Evolutionary conservation across 2,888 invertebrate species (phyloP), one percentile per base, ranked within the genome.

Genomic region (Branchellion lobata): DNA sequence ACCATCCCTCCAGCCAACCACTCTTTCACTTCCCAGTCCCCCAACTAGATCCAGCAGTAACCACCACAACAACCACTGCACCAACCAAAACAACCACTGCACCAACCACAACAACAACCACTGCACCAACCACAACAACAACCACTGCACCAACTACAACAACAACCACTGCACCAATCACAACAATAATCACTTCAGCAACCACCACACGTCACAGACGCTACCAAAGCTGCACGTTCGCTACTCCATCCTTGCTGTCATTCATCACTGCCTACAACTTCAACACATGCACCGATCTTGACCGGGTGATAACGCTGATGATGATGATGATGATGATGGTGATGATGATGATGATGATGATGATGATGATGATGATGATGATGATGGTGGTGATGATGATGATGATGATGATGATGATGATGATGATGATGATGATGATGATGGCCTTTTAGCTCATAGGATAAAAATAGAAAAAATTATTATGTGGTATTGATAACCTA

Each of bases 241-340:
- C n/a, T 14, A 57, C 61, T 0, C 93, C 93, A 87, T 92, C 91
- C 83, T 87, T 93, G 65, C 90, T 91, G 5, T 91, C 91, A 72
- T 93, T 92, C 85, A 87, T 93, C 40, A 91, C 92, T 1, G 92
- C 92, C 29, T 91, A 91, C 73, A 91, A 92, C 83, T 92, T 92
- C 85, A 90, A 91, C 40, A 90, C 91, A 81, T 92, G 92, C 84
- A 93, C 93, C 0, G 93, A 93, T 85, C 88, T 93, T 80, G 93
- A 93, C 84, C 85, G 85, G 85, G 87, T 87, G n/a, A 0, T 78
- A 29, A 79, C 77, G 31, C 3, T 75, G 47, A 40, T 81, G 71
- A 77, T 78, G 36, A 18, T 53, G 34, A 21, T 75, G 24, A 34
- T 53, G 34, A 53, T 75, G 36, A 40, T 40, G 5, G 24, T 73